Conservation (phyloP, 2,888 invertebrate genomes). For the Trissolcus brochymenae region DNA sequence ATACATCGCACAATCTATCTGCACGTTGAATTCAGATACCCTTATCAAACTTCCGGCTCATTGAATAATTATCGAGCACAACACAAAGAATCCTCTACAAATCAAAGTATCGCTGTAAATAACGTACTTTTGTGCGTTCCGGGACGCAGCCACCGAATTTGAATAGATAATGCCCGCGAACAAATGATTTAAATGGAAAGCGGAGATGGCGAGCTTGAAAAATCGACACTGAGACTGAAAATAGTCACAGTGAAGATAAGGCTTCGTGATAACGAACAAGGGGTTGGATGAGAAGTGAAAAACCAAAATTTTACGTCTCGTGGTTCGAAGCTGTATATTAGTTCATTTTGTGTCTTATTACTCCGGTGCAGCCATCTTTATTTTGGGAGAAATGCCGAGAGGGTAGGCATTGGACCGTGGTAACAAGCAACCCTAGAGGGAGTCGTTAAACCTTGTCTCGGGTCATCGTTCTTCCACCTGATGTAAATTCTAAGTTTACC, state of each 20-base stretch:
- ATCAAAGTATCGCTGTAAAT: conserved; percentile 49
- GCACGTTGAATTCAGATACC: conserved; percentile 60
- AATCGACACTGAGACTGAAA: conserved; percentile 50
- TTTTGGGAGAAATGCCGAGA: conserved; percentile 72
- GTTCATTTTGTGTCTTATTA: conserved; percentile 20
- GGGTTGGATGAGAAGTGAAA: too few relatives aligned
- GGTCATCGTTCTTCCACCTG: conserved; percentile 68
- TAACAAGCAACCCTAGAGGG: conserved; percentile 75
- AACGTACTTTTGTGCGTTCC: conserved; percentile 40
- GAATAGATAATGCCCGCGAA: conserved; percentile 48
- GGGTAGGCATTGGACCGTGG: conserved; percentile 76
- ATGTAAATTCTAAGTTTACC: conserved; percentile 70
- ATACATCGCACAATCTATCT: conserved; percentile 70
- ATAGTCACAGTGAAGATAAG: conserved; percentile 38
- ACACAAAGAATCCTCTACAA: conserved; percentile 37
- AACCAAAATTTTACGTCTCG: too few relatives aligned
- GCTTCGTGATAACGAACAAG: conserved; percentile 22
- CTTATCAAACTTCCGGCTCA: conserved; percentile 58
- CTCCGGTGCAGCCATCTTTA: conserved; percentile 69
- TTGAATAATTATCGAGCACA: conserved; percentile 64
- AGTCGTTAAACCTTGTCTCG: conserved; percentile 75
- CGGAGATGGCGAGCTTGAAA: conserved; percentile 27
- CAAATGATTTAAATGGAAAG: conserved; percentile 39
- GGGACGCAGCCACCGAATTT: conserved; percentile 38
- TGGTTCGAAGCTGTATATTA: too few relatives aligned